These are phyloP conservation scores for Sclerurus mexicanus DNA, from an alignment of 2,113 vertebrate genomes.

Conservation along the genomic window DNA sequence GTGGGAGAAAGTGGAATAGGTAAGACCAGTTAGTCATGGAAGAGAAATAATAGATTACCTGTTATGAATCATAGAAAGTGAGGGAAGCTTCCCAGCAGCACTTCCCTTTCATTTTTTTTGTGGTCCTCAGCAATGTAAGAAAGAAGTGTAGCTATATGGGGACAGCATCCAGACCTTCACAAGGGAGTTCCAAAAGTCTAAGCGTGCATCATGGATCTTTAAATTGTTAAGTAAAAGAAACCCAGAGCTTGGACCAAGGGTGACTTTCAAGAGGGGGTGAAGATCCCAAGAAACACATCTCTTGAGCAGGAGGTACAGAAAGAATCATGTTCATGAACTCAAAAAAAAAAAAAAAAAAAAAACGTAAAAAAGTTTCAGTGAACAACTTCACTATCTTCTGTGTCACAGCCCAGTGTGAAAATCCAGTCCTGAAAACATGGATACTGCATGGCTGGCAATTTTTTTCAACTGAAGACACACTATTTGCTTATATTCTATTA, in stretches of 20 bases:
- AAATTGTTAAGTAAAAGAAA: background rate
- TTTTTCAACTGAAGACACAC: background rate
- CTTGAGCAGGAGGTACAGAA: background rate
- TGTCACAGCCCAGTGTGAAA: background rate
- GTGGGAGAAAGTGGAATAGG: background rate
- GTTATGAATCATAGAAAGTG: background rate
- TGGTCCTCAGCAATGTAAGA: background rate
- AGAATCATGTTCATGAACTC: background rate
- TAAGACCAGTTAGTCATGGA: background rate
- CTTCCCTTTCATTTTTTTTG: background rate
- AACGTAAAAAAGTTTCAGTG: background rate
- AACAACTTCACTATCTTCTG: background rate
- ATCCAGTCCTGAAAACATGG: fast-evolving
- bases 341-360: background rate
- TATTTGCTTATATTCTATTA: background rate
- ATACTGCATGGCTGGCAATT: fast-evolving
- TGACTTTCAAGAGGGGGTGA: background rate
- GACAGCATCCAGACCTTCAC: background rate
- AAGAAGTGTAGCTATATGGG: background rate
- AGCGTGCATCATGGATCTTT: background rate
- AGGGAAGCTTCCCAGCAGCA: background rate
- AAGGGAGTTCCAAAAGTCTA: background rate
- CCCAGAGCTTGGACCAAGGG: fast-evolving
- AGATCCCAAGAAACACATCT: background rate
- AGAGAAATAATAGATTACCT: background rate